phyloP scores from a whole-genome alignment of 2,113 vertebrate species.

The Odontesthes bonariensis region DNA sequence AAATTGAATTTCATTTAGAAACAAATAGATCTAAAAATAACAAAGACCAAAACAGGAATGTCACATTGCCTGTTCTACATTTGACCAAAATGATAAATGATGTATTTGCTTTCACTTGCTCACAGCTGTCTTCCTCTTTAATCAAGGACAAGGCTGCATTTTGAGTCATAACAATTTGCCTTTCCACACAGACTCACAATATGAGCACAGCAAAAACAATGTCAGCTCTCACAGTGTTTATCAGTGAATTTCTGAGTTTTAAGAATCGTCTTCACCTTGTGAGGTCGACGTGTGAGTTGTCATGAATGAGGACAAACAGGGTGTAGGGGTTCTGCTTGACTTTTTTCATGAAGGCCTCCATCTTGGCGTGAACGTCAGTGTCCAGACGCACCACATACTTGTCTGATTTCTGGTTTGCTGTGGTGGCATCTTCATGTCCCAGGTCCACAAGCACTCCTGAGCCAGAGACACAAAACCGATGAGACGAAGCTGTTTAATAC shows the following conservation, averaged over 20 bases:
- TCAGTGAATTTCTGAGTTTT: neutral
- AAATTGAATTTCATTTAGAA: neutral
- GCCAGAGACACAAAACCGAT: neutral
- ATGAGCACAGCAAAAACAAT: neutral
- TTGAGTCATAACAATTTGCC: slow-evolving; percentile 47
- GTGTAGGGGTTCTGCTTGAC: slow-evolving; percentile 98
- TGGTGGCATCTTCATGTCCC: slow-evolving; percentile 90
- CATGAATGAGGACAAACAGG: slow-evolving; percentile 96
- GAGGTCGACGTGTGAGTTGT: slow-evolving; percentile 95
- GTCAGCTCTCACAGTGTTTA: neutral
- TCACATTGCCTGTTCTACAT: neutral
- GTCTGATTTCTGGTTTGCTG: slow-evolving; percentile 89
- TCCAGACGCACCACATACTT: slow-evolving; percentile 95
- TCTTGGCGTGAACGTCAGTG: slow-evolving; percentile 91
- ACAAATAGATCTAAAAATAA: neutral
- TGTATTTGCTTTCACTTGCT: slow-evolving; percentile 25
- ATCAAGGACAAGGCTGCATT: slow-evolving; percentile 25
- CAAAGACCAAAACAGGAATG: neutral
- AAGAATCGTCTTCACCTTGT: slow-evolving; percentile 86
- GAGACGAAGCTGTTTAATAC: neutral
- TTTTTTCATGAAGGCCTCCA: slow-evolving; percentile 95
- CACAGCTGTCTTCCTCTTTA: slow-evolving; percentile 26
- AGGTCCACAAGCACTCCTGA: slow-evolving; percentile 95
- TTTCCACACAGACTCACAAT: slow-evolving; percentile 1
- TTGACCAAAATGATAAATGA: slow-evolving; percentile 7